Conservation (phyloP, 1,140 invertebrate genomes). For the Manduca sexta region DNA sequence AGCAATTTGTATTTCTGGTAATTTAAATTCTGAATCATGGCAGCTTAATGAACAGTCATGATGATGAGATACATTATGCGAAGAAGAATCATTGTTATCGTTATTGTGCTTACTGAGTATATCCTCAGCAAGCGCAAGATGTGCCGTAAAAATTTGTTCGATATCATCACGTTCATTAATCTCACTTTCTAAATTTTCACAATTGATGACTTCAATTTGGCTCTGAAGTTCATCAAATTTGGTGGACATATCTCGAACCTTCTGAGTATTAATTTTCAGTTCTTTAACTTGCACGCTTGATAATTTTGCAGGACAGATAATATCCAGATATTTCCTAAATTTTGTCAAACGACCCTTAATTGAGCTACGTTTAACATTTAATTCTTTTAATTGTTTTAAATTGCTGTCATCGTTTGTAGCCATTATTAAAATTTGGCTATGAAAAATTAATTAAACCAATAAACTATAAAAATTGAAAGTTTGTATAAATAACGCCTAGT, state of each 20-base stretch:
- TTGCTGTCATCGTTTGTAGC: too few species aligned
- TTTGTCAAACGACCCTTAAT: constrained; percentile 1
- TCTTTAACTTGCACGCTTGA: background rate
- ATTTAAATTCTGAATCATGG: background rate
- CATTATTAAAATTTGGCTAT: background rate
- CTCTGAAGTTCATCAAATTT: background rate
- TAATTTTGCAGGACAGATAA: background rate
- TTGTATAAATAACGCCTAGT: too few species aligned
- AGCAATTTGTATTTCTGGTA: constrained; percentile 23
- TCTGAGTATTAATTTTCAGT: too few species aligned
- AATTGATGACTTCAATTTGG: background rate
- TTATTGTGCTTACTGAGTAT: background rate
- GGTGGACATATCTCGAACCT: background rate
- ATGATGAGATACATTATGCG: background rate
- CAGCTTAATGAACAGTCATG: background rate
- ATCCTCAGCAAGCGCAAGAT: background rate
- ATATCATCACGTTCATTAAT: background rate
- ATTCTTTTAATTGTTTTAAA: background rate
- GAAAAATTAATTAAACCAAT: background rate
- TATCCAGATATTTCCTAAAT: constrained; percentile 1
- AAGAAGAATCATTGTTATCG: background rate
- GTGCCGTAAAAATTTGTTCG: background rate
- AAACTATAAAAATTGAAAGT: background rate
- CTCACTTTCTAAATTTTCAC: background rate
- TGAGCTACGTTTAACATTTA: background rate